Percentiles rank a stretch among this genome's conserved stretches.
phyloP scores from a whole-genome alignment of 2,888 invertebrate species.

The Chrysopilus asiliformis region DNA sequence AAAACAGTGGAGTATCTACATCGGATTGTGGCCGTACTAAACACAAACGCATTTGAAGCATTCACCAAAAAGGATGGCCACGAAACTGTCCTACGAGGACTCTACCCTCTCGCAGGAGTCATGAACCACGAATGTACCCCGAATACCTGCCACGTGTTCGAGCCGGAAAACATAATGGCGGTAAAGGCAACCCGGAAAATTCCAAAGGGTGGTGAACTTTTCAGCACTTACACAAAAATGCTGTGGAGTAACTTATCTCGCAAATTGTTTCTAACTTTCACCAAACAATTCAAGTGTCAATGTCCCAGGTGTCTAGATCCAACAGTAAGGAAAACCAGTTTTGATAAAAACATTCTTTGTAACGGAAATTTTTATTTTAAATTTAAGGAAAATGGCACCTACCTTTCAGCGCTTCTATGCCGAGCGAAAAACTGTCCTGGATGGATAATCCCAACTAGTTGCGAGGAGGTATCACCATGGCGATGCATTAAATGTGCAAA shows the following conservation, averaged over 20 bases:
- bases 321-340: slow-evolving; percentile 45
- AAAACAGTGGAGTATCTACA: slow-evolving; percentile 27
- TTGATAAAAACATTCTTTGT: no score
- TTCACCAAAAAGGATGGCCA: slow-evolving; percentile 25
- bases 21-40: slow-evolving; percentile 31
- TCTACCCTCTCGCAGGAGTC: slow-evolving; percentile 55
- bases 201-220: slow-evolving; percentile 52
- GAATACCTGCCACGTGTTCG: slow-evolving; percentile 56
- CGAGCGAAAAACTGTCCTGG: slow-evolving; percentile 36
- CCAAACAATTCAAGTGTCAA: slow-evolving; percentile 55
- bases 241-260: slow-evolving; percentile 57
- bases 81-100: slow-evolving; percentile 42
- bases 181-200: slow-evolving; percentile 47
- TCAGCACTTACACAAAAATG: slow-evolving; percentile 56
- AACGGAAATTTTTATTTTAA: no score
- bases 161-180: slow-evolving; percentile 44
- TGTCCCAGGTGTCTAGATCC: slow-evolving; percentile 57
- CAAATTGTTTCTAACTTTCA: slow-evolving; percentile 45
- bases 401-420: slow-evolving; percentile 33
- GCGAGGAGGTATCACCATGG: slow-evolving; percentile 49
- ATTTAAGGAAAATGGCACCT: slow-evolving; percentile 32
- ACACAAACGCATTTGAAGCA: slow-evolving; percentile 36
- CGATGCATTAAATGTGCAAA: slow-evolving; percentile 47
- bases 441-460: slow-evolving; percentile 42
- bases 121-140: slow-evolving; percentile 61